phyloP scores from a whole-genome alignment of 2,888 invertebrate species.

The Apodemia zela region DNA sequence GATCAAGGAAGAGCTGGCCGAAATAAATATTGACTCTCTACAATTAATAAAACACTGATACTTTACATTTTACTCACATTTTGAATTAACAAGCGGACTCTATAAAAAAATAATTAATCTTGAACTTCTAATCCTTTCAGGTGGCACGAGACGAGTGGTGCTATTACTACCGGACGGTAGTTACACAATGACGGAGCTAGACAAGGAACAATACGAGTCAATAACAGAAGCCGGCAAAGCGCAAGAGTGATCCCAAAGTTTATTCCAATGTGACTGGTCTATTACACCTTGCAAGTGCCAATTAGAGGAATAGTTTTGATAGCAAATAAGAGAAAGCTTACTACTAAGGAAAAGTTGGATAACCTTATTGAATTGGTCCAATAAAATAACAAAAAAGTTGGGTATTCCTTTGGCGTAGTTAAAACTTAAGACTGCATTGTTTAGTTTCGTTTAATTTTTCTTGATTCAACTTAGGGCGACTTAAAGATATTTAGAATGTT shows the following conservation, averaged over 20 bases:
- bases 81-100: too few species aligned
- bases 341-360: not conserved
- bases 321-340: slow-evolving; percentile 1
- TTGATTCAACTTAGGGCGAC: too few species aligned
- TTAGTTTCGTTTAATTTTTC: too few species aligned
- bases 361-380: not conserved
- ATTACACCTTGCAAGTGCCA: slow-evolving; percentile 8
- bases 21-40: too few species aligned
- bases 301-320: not conserved
- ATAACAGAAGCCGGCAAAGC: slow-evolving; percentile 79
- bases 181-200: slow-evolving; percentile 92
- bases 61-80: too few species aligned
- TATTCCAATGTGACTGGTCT: slow-evolving; percentile 3
- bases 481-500: too few species aligned
- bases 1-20: too few species aligned
- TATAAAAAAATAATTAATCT: not conserved
- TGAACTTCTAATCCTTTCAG: slow-evolving; percentile 53
- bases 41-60: too few species aligned
- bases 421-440: too few species aligned
- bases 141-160: slow-evolving; percentile 91
- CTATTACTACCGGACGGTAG: slow-evolving; percentile 92
- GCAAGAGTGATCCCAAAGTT: slow-evolving; percentile 59
- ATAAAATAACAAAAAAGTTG: not conserved
- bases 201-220: slow-evolving; percentile 91
- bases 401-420: too few species aligned